These are phyloP conservation scores for Sarotherodon lohbergeri DNA, from an alignment of 2,113 vertebrate species.

Conservation along the genomic window DNA sequence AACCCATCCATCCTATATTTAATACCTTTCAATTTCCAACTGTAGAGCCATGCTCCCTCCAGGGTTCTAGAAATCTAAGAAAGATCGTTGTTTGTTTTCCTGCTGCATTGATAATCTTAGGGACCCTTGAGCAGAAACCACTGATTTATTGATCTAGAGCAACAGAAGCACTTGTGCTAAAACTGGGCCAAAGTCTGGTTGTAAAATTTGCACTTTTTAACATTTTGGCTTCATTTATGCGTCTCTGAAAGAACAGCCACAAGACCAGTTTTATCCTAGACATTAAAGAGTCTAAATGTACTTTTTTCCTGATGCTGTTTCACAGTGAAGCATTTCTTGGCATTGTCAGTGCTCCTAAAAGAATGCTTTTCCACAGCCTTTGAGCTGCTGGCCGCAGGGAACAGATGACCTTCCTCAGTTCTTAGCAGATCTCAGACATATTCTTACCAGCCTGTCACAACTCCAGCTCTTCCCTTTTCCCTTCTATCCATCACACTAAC, in stretches of 20 bases:
- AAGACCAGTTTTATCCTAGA: background rate
- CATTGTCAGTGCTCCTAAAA: background rate
- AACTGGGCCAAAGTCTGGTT: background rate
- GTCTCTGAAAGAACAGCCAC: background rate
- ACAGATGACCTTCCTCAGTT: conserved; percentile 14
- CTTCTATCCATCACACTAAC: conserved; percentile 1
- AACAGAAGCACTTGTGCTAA: background rate
- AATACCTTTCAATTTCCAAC: background rate
- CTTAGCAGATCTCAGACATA: background rate
- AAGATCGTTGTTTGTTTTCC: background rate
- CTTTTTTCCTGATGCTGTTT: background rate
- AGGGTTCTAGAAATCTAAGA: background rate
- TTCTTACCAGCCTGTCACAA: background rate
- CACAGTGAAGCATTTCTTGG: background rate
- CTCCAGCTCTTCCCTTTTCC: background rate
- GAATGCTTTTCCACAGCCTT: background rate
- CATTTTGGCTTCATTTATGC: background rate
- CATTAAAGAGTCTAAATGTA: background rate
- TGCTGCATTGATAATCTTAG: background rate
- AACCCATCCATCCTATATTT: background rate
- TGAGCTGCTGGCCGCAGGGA: background rate
- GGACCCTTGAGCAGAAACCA: background rate
- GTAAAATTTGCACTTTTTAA: background rate
- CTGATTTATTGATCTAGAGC: background rate
- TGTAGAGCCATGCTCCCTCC: background rate